Evolutionary conservation across 2,797 vertebrate genomes (phyloP), one percentile per base, ranked within the genome.

Genomic region (Nyctalus aviator): DNA sequence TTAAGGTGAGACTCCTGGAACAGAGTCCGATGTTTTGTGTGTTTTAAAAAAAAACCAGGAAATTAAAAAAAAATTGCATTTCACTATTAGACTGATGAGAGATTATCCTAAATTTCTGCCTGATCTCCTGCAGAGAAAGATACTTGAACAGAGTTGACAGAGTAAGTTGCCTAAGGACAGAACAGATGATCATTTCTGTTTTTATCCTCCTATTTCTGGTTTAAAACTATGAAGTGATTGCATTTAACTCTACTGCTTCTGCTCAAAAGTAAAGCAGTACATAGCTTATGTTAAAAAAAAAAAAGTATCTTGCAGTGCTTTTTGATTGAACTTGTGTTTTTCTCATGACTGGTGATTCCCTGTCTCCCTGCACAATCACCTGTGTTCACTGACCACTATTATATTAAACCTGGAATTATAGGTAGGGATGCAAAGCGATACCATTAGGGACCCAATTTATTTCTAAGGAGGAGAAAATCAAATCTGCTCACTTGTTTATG

Each of bases 31-130:
- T 23, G 23, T 81, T 53, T 46, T 25, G 44, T 77, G 59, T 48
- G n/a, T 89, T 87, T 81, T 37, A 71, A 48, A 68, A 89, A 75
- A 44, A 68, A 89, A 44, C 11, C 27, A 48, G 21, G 46, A 81
- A 23, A 44, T 79, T 17, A 15, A 41, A 71, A 27, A 72, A 76
- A 84, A 71, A 14, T 35, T 25, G 11, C 72, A 46, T 72, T 91
- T 82, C 46, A 55, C 10, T 85, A 82, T 44, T 78, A 88, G n/a
- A 86, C 37, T 14, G 27, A 23, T 85, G 32, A 94, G 84, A 87
- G 71, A 73, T 59, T 44, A 75, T 32, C n/a, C 78, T 88, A 76
- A 81, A 81, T 86, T 77, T 41, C 85, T 53, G 18, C 27, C 69
- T 59, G 77, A 21, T 87, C 13, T 73, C 82, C 73, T 50, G 10